Conservation (phyloP, 2,888 invertebrate species). For the Philopedon plagiatum region DNA sequence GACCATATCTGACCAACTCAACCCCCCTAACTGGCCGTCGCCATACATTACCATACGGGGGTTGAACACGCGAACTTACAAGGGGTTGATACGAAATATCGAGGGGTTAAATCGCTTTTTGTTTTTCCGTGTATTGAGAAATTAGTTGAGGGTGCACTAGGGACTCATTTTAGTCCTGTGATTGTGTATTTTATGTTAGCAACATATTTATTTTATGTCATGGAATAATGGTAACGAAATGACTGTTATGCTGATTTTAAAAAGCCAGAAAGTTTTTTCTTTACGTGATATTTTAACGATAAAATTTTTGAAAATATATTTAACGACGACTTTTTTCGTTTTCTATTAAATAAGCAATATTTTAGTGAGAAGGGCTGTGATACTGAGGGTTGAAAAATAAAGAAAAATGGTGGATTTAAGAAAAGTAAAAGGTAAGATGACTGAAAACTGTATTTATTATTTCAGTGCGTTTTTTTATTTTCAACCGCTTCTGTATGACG, state of each 20-base stretch:
- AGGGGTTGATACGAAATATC: slow-evolving; percentile 9
- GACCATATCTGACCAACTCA: slow-evolving; percentile 49
- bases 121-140: slow-evolving; percentile 1
- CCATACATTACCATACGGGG: slow-evolving; percentile 30
- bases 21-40: slow-evolving; percentile 15
- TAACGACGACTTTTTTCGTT: too few species aligned
- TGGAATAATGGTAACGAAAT: too few species aligned
- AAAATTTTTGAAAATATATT: too few species aligned
- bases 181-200: background rate
- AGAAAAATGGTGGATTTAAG: background rate
- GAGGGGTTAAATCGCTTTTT: slow-evolving; percentile 29
- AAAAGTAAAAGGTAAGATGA: background rate
- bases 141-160: slow-evolving; percentile 12
- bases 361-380: background rate
- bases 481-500: too few species aligned
- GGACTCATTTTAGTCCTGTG: slow-evolving; percentile 3
- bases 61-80: slow-evolving; percentile 18
- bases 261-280: too few species aligned
- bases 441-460: background rate
- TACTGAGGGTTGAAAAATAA: background rate
- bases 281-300: too few species aligned
- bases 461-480: too few species aligned
- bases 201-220: background rate
- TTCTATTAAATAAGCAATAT: background rate
- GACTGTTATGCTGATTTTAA: too few species aligned